Evolutionary conservation across 2,113 vertebrate species (phyloP).

Genomic region (Neodontobutis hainanensis): DNA sequence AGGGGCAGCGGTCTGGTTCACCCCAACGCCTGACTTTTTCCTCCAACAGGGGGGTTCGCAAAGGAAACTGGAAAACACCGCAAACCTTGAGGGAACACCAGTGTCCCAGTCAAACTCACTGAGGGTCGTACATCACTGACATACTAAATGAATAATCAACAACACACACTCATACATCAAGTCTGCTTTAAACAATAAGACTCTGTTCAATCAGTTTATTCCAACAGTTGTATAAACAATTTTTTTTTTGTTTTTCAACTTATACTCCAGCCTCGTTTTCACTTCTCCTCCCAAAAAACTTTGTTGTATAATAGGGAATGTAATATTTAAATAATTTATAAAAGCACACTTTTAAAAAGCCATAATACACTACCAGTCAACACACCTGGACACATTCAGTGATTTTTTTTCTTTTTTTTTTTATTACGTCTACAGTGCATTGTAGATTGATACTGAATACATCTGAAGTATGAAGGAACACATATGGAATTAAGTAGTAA

Average conservation of each 20-base stretch:
- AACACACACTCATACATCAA: slow-evolving; percentile 1
- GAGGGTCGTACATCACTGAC: neutral
- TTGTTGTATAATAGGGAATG: too few relatives aligned
- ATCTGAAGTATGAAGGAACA: too few relatives aligned
- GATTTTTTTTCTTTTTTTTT: too few relatives aligned
- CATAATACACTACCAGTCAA: too few relatives aligned
- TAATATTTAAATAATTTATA: too few relatives aligned
- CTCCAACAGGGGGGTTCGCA: slow-evolving; percentile 31
- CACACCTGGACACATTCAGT: too few relatives aligned
- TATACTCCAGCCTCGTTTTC: too few relatives aligned
- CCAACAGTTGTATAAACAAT: neutral
- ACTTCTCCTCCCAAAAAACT: too few relatives aligned
- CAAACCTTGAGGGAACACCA: slow-evolving; percentile 38
- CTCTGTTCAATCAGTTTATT: slow-evolving; percentile 4
- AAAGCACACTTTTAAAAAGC: too few relatives aligned
- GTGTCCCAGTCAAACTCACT: slow-evolving; percentile 32
- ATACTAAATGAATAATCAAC: slow-evolving; percentile 16
- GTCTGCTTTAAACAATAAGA: neutral
- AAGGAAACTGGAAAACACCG: slow-evolving; percentile 36
- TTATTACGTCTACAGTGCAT: too few relatives aligned
- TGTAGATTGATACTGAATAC: too few relatives aligned
- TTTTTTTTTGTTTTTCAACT: neutral
- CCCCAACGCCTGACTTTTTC: neutral
- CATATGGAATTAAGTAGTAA: too few relatives aligned
- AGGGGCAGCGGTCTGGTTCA: slow-evolving; percentile 39